A percentile compares a stretch with the other conserved stretches of the same genome.
These are phyloP conservation scores for Mimumesa dahlbomi DNA, from an alignment of 2,888 invertebrate genomes.

Conservation along the genomic window DNA sequence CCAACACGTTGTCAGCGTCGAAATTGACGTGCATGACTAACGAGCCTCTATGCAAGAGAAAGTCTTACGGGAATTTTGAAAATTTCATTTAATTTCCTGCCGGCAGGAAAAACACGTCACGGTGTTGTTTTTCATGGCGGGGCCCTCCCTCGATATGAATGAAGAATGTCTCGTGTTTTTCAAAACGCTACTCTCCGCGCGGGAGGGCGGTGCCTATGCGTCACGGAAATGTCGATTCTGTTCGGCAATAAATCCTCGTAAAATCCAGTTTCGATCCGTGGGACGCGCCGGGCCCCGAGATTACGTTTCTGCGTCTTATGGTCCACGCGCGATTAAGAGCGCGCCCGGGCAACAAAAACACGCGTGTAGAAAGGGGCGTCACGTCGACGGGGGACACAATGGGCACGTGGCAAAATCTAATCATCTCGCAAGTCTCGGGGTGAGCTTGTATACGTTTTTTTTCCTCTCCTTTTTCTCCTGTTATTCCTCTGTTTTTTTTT, in stretches of 20 bases:
- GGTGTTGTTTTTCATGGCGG: background rate
- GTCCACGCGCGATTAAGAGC: constrained; percentile 61
- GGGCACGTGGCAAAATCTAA: constrained; percentile 75
- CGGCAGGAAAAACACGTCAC: background rate
- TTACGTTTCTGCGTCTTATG: constrained; percentile 64
- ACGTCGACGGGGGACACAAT: constrained; percentile 62
- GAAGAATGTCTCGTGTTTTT: background rate
- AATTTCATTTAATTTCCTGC: background rate
- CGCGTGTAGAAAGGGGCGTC: constrained; percentile 55
- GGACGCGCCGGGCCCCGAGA: constrained; percentile 36
- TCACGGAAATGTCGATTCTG: constrained; percentile 2
- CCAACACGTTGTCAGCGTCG: too few species aligned
- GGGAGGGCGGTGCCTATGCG: background rate
- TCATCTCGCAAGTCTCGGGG: constrained; percentile 61
- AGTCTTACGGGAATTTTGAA: too few species aligned
- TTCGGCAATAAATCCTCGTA: constrained; percentile 23
- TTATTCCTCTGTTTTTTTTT: constrained; percentile 37
- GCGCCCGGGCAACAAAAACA: constrained; percentile 43
- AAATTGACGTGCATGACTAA: too few species aligned
- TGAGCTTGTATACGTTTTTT: constrained; percentile 35
- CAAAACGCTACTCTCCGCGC: too few species aligned
- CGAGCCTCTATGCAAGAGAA: too few species aligned
- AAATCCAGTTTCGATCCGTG: constrained; percentile 9
- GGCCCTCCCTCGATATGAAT: background rate
- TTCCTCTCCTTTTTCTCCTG: too few species aligned